Percentiles rank a stretch among this genome's conserved stretches.
These are phyloP conservation scores for Hypotaenidia okinawae DNA, from an alignment of 2,797 vertebrate genomes.

Conservation along the genomic window DNA sequence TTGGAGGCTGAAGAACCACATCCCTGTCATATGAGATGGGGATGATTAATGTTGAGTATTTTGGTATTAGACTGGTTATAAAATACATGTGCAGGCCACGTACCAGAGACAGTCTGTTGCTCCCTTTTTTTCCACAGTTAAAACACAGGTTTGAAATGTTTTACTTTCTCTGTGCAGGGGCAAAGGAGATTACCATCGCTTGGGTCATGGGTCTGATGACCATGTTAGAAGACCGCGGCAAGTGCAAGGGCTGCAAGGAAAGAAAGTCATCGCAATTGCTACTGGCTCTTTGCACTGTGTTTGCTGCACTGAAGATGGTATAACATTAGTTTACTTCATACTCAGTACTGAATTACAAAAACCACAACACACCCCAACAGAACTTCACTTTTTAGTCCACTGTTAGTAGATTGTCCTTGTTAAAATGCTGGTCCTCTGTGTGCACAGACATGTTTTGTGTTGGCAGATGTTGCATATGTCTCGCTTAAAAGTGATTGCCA, in stretches of 20 bases:
- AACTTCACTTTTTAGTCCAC: neutral
- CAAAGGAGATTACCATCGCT: slow-evolving; percentile 96
- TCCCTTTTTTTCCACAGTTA: neutral
- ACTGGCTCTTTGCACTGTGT: slow-evolving; percentile 98
- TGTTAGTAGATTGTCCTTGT: neutral
- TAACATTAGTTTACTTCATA: neutral
- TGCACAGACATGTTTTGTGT: neutral
- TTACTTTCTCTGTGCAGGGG: slow-evolving; percentile 82
- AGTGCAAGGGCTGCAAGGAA: slow-evolving; percentile 97
- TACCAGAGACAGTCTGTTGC: neutral
- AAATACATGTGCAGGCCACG: neutral
- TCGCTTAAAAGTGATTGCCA: neutral
- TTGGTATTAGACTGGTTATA: neutral
- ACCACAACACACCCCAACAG: neutral
- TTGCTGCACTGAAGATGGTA: slow-evolving; percentile 98
- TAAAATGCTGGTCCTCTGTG: neutral
- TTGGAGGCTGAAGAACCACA: neutral
- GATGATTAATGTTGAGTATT: neutral
- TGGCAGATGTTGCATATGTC: neutral
- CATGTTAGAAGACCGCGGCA: slow-evolving; percentile 95
- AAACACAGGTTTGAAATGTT: neutral
- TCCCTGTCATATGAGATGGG: neutral
- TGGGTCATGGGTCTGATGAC: slow-evolving; percentile 97
- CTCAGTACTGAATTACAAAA: neutral
- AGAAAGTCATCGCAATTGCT: slow-evolving; percentile 99